Evolutionary conservation across 2,888 invertebrate species (phyloP), one percentile per base, ranked within the genome.

Genomic region (Aphelenchoides bicaudatus): DNA sequence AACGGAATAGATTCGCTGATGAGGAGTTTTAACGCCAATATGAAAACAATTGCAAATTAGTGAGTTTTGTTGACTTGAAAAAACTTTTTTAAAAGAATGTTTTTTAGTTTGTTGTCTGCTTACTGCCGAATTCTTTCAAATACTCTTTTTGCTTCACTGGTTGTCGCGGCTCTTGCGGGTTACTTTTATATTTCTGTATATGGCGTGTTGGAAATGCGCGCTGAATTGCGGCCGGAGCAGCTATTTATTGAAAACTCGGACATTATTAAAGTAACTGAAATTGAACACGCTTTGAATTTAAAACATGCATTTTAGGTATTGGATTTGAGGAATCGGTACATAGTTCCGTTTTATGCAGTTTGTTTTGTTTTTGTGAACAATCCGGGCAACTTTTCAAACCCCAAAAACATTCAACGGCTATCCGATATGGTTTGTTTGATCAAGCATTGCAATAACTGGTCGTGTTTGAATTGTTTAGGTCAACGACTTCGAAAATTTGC

Each of bases 341-440:
- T 77, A 30, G 70, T 71, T 47, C 77, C 77, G 0, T 68, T 70
- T 59, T 77, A 77, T 50, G 67, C 70, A 2, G 67, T 73, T 1
- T 68, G 68, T 37, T 70, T 74, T 66, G 68, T 77, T 3, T 66
- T 74, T 25, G 73, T 77, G 6, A 70, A 72, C 49, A 68, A 70
- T 19, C 76, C 77, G 3, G 76, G 76, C 30, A 68, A 77, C 47
- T 59, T 77, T 28, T 58, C 60, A n/a, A 62, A 70, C n/a, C 58
- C 65, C 5, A 19, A 23, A 6, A 59, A 63, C 19, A 30, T 65
- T 16, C 38, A 48, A 21, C 54, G 61, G 27, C 54, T 64, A 39
- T 50, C 65, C 27, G 34, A 48, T 23, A 34, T 67, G 39, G 67
- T 62, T 10, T 19, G 43, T 39, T 28, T 23, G 25, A 27, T 4